Base-by-base conservation (phyloP, 2,113 vertebrate genomes). In the Perca flavescens region DNA sequence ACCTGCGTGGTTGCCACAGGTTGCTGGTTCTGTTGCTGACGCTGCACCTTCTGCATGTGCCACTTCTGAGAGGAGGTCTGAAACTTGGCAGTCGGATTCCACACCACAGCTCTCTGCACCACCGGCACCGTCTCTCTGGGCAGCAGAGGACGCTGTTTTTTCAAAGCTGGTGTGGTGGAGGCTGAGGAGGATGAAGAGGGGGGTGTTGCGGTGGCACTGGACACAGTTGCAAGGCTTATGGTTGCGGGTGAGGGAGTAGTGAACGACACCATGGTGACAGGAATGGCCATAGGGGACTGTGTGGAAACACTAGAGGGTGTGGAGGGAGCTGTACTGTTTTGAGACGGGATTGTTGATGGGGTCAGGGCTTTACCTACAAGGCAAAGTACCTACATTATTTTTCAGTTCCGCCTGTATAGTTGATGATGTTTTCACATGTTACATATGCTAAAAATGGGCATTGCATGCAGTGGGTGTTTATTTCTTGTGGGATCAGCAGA, bases 11-110 rank as follows among this genome's bases (percentile, higher is more conserved):
- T 71, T 1, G 89, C 81, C 50, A 49, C 80, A 15, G 90, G 92
- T 9, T 88, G 79, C 75, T 93, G 94, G 89, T 94, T 96, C 86
- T 97, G 97, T 81, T 97, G 97, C 92, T 98, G 97, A 1, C 97
- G 95, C 90, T 99, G 98, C 66, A 99, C 96, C 93, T 98, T 99
- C 95, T 99, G 97, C 97, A 98, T 97, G 95, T 98, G 97, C 98
- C 98, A 99, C 94, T 99, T 99, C 94, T 98, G 98, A 68, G 98
- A 99, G 3, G 98, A 97, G 0, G 97, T 98, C 95, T 99, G 98
- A 94, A 99, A 99, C 92, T 99, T 99, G 88, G 96, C 95, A 13
- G 96, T 94, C 52, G 98, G 96, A 92, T 97, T 99, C 97, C 97
- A 99, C 92, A 98, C 97, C 58, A 98, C 97, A 0, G 96, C 95